Base-by-base conservation (phyloP, 1,140 invertebrate genomes). In the Trichonephila clavipes region DNA sequence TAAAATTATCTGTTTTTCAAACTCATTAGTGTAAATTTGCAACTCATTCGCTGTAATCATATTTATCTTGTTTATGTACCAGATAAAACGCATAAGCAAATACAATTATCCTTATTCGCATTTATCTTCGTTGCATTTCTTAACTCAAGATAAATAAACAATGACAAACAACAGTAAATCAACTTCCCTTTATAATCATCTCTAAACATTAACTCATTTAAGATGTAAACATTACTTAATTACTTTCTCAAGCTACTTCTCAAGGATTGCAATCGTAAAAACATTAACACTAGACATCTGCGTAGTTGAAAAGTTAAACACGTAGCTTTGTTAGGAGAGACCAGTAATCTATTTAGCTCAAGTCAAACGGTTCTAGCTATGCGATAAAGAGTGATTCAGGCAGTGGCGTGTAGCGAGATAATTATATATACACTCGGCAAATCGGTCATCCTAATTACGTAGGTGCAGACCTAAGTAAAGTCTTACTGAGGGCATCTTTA, bases 241-340 rank as follows among this genome's bases (percentile, higher is more conserved):
- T 77, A 77, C 72, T 77, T 40, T 6, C 72, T 19, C 28, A 28
- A 28, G 34, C 34, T 77, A 28, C 18, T 77, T 77, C 28, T 16
- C 16, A 16, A 77, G 28, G 24, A 77, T 18, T 77, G 24, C 24
- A 77, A 28, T 77, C 72, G 28, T 40, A 77, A 77, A 77, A 77
- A 77, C 72, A 77, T 77, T 34, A 77, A 77, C 16, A 77, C 28
- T 40, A 77, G 18, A 28, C 72, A 40, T 40, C 72, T 28, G 24
- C 28, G 40, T 77, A 77, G 72, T 77, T 77, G 72, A 77, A 77
- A 77, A 77, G 72, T 77, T 77, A 77, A 77, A 77, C 28, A 77
- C 34, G 24, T 28, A 40, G 24, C 72, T 77, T 77, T 77, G 72
- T 77, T 77, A 77, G 72, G 72, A 77, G 12, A 40, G 72, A 14